These are phyloP conservation scores for Dendropsophus ebraccatus DNA, from an alignment of 2,113 vertebrate genomes.

Conservation along the genomic window DNA sequence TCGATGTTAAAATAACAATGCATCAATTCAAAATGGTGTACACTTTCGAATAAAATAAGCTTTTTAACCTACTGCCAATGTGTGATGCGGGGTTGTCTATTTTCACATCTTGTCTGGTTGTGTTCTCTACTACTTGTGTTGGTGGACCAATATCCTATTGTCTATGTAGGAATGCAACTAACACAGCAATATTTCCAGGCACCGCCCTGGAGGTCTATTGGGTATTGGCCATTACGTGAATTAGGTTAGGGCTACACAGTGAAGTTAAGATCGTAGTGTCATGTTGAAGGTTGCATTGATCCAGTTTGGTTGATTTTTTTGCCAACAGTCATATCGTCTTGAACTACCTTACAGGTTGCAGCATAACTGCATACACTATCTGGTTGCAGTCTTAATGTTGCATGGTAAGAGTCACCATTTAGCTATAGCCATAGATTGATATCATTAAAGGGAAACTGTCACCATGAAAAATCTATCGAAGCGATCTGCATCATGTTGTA, in stretches of 20 bases:
- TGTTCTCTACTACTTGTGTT: background rate
- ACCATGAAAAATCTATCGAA: too few species aligned
- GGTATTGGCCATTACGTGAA: background rate
- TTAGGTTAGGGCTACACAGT: background rate
- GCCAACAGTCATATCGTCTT: too few species aligned
- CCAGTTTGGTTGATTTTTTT: too few species aligned
- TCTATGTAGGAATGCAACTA: background rate
- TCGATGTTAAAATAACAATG: background rate
- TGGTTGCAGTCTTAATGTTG: too few species aligned
- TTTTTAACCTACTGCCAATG: background rate
- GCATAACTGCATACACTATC: too few species aligned
- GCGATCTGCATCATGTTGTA: too few species aligned
- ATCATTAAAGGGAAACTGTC: too few species aligned
- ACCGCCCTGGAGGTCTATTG: background rate
- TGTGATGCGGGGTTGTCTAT: background rate
- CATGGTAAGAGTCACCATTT: too few species aligned
- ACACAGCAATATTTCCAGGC: background rate
- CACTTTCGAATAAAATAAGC: slow-evolving; percentile 10
- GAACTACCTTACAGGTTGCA: too few species aligned
- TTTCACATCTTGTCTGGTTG: background rate
- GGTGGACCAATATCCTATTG: background rate
- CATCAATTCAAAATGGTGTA: background rate
- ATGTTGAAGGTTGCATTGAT: too few species aligned
- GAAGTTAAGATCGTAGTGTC: too few species aligned
- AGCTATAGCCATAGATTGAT: too few species aligned